Conservation (phyloP, 2,888 invertebrate species). For the Brachycybe producta region DNA sequence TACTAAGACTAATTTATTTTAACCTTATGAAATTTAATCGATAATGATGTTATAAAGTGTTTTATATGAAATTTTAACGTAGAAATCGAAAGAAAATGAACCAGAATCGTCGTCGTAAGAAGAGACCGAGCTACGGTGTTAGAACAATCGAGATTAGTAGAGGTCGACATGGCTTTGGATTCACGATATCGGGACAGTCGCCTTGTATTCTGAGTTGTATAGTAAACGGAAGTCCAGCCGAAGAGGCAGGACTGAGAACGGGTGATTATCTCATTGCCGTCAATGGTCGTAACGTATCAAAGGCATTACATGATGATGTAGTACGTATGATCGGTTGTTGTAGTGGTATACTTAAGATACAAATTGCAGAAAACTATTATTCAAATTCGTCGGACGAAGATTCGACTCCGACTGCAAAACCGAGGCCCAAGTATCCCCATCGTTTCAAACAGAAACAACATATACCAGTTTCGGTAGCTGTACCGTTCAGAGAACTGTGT, state of each 20-base stretch:
- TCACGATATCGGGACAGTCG: slow-evolving; percentile 91
- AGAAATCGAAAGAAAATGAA: too few relatives aligned
- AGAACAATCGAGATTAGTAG: slow-evolving; percentile 72
- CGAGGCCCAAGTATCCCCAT: slow-evolving; percentile 33
- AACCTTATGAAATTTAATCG: too few relatives aligned
- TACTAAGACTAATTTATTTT: too few relatives aligned
- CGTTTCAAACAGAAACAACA: slow-evolving; percentile 26
- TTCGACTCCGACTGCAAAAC: slow-evolving; percentile 27
- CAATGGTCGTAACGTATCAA: slow-evolving; percentile 80
- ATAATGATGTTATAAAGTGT: too few relatives aligned
- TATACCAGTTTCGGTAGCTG: too few relatives aligned
- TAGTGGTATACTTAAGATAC: slow-evolving; percentile 64
- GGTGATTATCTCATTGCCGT: slow-evolving; percentile 88
- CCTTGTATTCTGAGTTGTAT: slow-evolving; percentile 91
- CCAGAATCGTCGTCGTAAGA: slow-evolving; percentile 47
- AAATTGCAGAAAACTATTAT: slow-evolving; percentile 74
- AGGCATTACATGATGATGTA: slow-evolving; percentile 83
- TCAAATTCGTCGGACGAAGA: slow-evolving; percentile 70
- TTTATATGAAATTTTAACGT: too few relatives aligned
- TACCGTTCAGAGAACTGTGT: too few relatives aligned
- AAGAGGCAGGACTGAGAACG: slow-evolving; percentile 73
- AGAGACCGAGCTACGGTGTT: slow-evolving; percentile 57
- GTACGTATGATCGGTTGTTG: slow-evolving; percentile 80
- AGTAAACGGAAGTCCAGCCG: slow-evolving; percentile 77
- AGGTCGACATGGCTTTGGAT: slow-evolving; percentile 86